Base-by-base conservation (phyloP, 2,113 vertebrate genomes). In the Struthio camelus region DNA sequence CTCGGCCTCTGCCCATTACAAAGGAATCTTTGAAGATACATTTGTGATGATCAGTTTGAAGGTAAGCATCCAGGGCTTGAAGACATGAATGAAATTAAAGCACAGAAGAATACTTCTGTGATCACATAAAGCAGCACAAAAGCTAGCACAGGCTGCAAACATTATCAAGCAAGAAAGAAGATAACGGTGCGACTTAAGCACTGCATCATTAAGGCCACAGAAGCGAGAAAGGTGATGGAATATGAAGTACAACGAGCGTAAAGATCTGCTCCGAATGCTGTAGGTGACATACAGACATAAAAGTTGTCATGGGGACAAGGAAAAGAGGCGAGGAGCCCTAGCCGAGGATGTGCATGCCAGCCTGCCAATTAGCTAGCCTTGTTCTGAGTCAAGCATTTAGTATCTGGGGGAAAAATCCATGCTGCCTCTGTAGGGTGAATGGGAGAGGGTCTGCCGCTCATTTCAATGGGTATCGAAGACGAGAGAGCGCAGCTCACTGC, bases 221-320 rank as follows among this genome's bases (percentile, higher is more conserved):
- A 62, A 84, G 34, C 7, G 2, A 20, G 62, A 20, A 5, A 67
- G 7, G 70, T 2, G 51, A 42, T 25, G 79, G 73, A 89, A 79
- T 51, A 42, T 23, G 20, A 83, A 92, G 76, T 2, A 24, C 61
- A 61, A 6, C 1, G 14, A 34, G 92, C 90, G 78, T 76, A 91
- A 64, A 80, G 91, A 89, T 40, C 61, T 1, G 36, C 8, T 93
- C 83, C 20, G 3, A 1, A 4, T 4, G 80, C 86, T 46, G 59
- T 6, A 54, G 92, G 93, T 70, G 89, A 94, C 2, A 15, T 1
- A 50, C 1, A 2, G 81, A 85, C 80, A 95, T 84, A 92, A 94
- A 96, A 97, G 91, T 89, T 93, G 96, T 96, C 96, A 93, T 92
- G 94, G 94, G 96, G 95, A 95, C 93, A 50, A 50, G 84, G 64